Base-by-base conservation (phyloP, 2,113 vertebrate species). In the Charina bottae region DNA sequence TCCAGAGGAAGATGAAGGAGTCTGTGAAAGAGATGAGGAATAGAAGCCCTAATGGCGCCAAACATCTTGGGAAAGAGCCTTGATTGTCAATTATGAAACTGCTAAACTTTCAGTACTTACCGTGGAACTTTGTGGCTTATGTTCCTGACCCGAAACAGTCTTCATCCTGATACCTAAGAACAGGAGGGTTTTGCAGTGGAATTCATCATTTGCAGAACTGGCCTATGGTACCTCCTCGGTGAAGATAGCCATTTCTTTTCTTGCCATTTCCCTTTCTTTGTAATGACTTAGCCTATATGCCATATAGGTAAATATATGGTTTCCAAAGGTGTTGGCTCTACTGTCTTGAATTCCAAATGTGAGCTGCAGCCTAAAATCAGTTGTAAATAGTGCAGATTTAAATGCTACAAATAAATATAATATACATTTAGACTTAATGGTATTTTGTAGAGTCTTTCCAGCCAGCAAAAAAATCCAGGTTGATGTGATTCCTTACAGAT, bases 1-100 rank as follows among this genome's bases (percentile, higher is more conserved):
- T 90, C 98, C 97, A 56, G 98, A 98, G 72, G 98, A 98, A 96
- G 98, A 98, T 55, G 98, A 98, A 88, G 96, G 95, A 6, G 92
- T 95, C 1, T 96, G 89, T 11, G 97, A 98, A 93, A 96, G 95
- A 90, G 98, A 97, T 86, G 97, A 97, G n/a, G 97, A 97, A 21
- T 97, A 97, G 97, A 95, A 94, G 53, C 98, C 97, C 42, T 98
- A 96, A 93, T 9, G n/a, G 56, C 0, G 0, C 0, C 0, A 8
- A 59, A 83, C 86, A 42, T 93, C 90, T 78, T 92, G 83, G 0
- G 2, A 89, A 91, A 85, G 0, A 0, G 13, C 26, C 72, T 84
- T 85, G 92, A 89, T 19, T 2, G 94, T 91, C 93, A 93, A 72
- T 89, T 87, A 94, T 89, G 90, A 93, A 95, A 97, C 96, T 96